A percentile compares a stretch with the other conserved stretches of the same genome.
phyloP scores from a whole-genome alignment of 1,140 invertebrate species.

The Drosophila melanica region DNA sequence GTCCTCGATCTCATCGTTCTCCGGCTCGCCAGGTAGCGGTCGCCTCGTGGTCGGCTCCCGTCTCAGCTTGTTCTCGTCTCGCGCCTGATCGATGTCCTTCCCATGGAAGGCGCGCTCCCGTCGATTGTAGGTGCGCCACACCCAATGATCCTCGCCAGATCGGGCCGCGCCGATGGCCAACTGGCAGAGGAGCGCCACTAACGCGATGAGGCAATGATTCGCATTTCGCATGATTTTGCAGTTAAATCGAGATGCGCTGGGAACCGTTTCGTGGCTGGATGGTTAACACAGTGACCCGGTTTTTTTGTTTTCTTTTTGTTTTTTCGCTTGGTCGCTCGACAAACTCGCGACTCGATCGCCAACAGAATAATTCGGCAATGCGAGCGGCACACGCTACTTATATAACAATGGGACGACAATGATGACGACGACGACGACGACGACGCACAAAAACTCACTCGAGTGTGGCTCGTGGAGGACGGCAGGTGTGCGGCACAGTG shows the following conservation, averaged over 20 bases:
- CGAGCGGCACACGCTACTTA: conserved; percentile 74
- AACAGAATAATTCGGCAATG: conserved; percentile 69
- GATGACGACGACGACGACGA: conserved; percentile 18
- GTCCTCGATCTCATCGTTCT: conserved; percentile 80
- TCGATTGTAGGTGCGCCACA: conserved; percentile 53
- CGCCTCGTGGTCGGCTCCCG: conserved; percentile 71
- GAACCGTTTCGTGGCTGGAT: conserved; percentile 2
- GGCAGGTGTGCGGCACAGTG: conserved; percentile 54
- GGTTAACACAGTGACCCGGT: conserved; percentile 72
- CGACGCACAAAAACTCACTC: conserved; percentile 61
- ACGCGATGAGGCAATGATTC: conserved; percentile 62
- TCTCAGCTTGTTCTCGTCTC: conserved; percentile 54
- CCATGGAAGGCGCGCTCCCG: conserved; percentile 63
- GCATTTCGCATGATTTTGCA: conserved; percentile 51
- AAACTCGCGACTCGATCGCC: conserved; percentile 35
- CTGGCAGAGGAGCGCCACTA: conserved; percentile 33
- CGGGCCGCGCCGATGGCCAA: conserved; percentile 34
- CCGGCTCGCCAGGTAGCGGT: conserved; percentile 67
- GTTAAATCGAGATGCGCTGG: background rate
- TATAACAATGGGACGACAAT: conserved; percentile 58
- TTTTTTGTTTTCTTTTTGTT: no score
- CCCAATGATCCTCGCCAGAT: conserved; percentile 61
- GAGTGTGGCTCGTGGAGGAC: conserved; percentile 58
- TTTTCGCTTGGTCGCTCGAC: conserved; percentile 42
- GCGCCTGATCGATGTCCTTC: conserved; percentile 46